Evolutionary conservation across 1,140 invertebrate genomes (phyloP), one percentile per base, ranked within the genome.

Genomic region (Anastatus disparis): DNA sequence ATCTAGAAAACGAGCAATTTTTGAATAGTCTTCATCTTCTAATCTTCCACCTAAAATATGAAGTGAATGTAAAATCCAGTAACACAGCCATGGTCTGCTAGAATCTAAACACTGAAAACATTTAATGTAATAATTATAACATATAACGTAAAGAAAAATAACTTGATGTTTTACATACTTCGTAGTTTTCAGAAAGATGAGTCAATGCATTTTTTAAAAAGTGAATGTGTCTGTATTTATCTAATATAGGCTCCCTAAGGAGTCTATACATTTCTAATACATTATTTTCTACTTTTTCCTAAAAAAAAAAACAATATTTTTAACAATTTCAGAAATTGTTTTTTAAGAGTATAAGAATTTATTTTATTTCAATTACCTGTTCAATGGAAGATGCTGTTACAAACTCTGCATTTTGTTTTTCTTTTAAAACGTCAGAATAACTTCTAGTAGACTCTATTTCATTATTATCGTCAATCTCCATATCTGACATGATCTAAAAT

Each of bases 51-150:
- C 92, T 26, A 99, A 84, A 46, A 98, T 81, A 80, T 93, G 91
- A n/a, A 98, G 85, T 8, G 94, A 91, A 87, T 98, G 95, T 22
- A 97, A 82, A 73, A 96, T 96, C 97, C 97, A 99, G 81, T 97
- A 99, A 79, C 95, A 93, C 27, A 98, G 83, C 97, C 97, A 99
- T 6, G 97, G 91, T 75, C 95, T 89, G 83, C 95, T 97, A n/a
- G 94, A 93, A 89, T 99, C 96, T 59, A 98, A 87, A 82, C 90
- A 91, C 89, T 94, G 74, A 63, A 80, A 83, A 9, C 15, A 48
- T 62, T 10, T 58, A 64, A 62, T 44, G 7, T 64, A 71, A 17
- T 61, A 56, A 38, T 66, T 67, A 38, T 17, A 26, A 58, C 58
- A 52, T 73, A 38, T 17, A 9, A 48, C 52, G 72, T 46, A 72